Percentiles rank a stretch among this genome's conserved stretches.
These are phyloP conservation scores for Pseudachorutes palmiensis DNA, from an alignment of 1,140 invertebrate genomes.

Conservation along the genomic window DNA sequence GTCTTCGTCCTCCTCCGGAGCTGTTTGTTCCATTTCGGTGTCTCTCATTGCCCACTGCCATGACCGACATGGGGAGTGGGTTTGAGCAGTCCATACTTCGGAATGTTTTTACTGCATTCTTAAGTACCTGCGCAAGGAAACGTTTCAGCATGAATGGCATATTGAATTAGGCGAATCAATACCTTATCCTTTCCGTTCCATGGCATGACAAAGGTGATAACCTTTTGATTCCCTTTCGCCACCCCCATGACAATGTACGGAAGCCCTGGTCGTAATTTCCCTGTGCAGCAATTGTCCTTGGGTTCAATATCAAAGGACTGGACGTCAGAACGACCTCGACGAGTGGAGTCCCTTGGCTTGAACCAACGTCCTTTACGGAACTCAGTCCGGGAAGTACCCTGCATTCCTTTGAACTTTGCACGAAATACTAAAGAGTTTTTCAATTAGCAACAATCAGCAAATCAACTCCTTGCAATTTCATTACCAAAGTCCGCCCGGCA, in stretches of 20 bases:
- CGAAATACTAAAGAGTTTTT: slow-evolving; percentile 48
- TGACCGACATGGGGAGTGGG: slow-evolving; percentile 43
- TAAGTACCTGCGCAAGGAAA: slow-evolving; percentile 40
- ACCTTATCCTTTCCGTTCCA: slow-evolving; percentile 44
- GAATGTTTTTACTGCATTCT: slow-evolving; percentile 44
- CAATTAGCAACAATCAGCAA: too few relatives aligned
- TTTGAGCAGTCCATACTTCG: slow-evolving; percentile 46
- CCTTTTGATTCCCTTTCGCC: slow-evolving; percentile 41
- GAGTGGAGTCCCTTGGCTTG: slow-evolving; percentile 40
- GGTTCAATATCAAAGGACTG: slow-evolving; percentile 43
- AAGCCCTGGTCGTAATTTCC: slow-evolving; percentile 36
- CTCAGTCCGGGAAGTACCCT: slow-evolving; percentile 42
- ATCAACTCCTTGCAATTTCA: too few relatives aligned
- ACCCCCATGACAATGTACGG: slow-evolving; percentile 50
- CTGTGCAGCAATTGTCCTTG: slow-evolving; percentile 44
- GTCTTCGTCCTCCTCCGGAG: slow-evolving; percentile 21
- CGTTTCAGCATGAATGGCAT: background rate
- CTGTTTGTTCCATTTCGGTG: background rate
- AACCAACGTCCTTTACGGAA: slow-evolving; percentile 43
- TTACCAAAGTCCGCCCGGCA: slow-evolving; percentile 56
- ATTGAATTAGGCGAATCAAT: background rate
- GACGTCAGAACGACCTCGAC: slow-evolving; percentile 38
- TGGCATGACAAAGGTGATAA: slow-evolving; percentile 47
- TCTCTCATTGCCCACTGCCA: slow-evolving; percentile 27
- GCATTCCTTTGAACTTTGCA: slow-evolving; percentile 42